Conservation (phyloP, 1,140 invertebrate species). For the Drosophila equinoxialis region DNA sequence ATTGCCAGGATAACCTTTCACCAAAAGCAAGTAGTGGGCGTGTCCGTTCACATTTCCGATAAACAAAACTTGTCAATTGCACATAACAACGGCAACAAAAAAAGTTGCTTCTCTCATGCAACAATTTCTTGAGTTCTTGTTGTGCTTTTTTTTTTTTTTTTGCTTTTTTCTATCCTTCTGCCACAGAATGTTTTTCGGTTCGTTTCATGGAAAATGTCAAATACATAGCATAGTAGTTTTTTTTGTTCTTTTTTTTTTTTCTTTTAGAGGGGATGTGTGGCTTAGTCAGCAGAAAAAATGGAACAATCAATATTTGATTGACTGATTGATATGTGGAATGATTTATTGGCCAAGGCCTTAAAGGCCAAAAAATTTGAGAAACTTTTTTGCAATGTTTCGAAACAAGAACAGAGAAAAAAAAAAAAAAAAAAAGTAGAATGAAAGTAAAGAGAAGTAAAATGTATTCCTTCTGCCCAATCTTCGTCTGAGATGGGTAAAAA, state of each 20-base stretch:
- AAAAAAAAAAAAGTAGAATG: not conserved
- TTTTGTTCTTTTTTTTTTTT: slow-evolving; percentile 16
- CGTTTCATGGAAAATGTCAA: slow-evolving; percentile 70
- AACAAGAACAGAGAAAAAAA: not conserved
- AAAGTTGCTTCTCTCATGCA: slow-evolving; percentile 55
- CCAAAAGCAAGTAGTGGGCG: slow-evolving; percentile 31
- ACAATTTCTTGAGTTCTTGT: slow-evolving; percentile 56
- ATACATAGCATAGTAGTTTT: slow-evolving; percentile 61
- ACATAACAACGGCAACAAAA: slow-evolving; percentile 17
- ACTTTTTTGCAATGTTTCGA: slow-evolving; percentile 9
- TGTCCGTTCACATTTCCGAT: slow-evolving; percentile 27
- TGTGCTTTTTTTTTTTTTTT: slow-evolving; percentile 28
- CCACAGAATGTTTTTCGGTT: slow-evolving; percentile 11
- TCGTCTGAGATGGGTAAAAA: not conserved
- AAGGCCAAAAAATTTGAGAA: slow-evolving; percentile 30
- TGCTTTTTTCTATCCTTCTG: slow-evolving; percentile 8
- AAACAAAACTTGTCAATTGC: slow-evolving; percentile 73
- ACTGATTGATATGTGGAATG: slow-evolving; percentile 79
- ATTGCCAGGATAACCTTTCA: slow-evolving; percentile 50
- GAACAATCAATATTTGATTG: slow-evolving; percentile 77
- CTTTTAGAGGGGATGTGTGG: slow-evolving; percentile 22
- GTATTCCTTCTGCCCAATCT: not conserved
- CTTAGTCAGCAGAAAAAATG: slow-evolving; percentile 64
- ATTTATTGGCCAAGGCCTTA: slow-evolving; percentile 57
- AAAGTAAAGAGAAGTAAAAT: not conserved